Conservation (phyloP, 2,113 vertebrate species). For the Corvus moneduloides region DNA sequence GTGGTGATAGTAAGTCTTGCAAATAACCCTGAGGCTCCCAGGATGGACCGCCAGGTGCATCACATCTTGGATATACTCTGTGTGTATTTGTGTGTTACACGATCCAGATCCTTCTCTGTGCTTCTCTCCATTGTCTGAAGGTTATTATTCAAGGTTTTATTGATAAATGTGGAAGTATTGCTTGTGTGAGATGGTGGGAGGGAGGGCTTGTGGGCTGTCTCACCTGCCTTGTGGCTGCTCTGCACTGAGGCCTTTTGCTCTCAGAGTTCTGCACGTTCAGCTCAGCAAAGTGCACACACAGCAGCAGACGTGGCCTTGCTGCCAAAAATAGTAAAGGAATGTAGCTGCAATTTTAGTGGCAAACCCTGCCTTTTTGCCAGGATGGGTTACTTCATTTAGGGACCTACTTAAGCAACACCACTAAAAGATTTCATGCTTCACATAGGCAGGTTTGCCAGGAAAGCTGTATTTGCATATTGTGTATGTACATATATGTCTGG, state of each 20-base stretch:
- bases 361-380: neutral
- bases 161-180: neutral
- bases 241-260: neutral
- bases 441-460: neutral
- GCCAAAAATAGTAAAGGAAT: neutral
- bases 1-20: neutral
- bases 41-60: neutral
- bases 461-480: neutral
- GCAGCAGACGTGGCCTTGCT: neutral
- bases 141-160: neutral
- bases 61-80: neutral
- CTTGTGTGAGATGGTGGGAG: neutral
- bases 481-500: neutral
- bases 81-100: neutral
- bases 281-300: accelerated
- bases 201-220: neutral
- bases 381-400: neutral
- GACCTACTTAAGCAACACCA: neutral
- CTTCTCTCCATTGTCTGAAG: neutral
- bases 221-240: neutral
- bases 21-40: neutral
- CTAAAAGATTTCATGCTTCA: neutral
- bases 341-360: neutral
- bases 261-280: neutral
- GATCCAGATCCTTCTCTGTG: neutral